Evolutionary conservation across 2,888 invertebrate species (phyloP).

Genomic region (Anorthoa munda): DNA sequence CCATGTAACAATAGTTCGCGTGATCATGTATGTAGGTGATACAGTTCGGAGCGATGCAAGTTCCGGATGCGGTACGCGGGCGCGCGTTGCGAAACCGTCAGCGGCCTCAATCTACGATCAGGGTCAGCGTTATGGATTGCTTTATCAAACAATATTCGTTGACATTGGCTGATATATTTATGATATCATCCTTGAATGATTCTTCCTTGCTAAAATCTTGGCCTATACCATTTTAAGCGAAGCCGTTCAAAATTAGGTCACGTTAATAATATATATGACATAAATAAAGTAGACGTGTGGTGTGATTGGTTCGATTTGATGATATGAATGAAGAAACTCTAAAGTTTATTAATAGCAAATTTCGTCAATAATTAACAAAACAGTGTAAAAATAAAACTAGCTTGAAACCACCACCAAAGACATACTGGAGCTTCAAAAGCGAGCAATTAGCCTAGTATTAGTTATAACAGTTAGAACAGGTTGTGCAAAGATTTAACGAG

Average conservation of each 20-base stretch:
- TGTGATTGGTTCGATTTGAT: neutral
- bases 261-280: neutral
- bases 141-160: slow-evolving; percentile 58
- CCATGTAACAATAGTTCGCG: slow-evolving; percentile 58
- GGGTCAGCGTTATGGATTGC: slow-evolving; percentile 67
- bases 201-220: slow-evolving; percentile 14
- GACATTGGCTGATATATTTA: slow-evolving; percentile 58
- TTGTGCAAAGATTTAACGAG: slow-evolving; percentile 76
- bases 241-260: slow-evolving; percentile 1
- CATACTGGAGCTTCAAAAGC: slow-evolving; percentile 60
- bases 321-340: neutral
- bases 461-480: slow-evolving; percentile 72
- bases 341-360: neutral
- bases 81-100: slow-evolving; percentile 64
- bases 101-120: slow-evolving; percentile 68
- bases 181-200: slow-evolving; percentile 16
- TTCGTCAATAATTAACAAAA: slow-evolving; percentile 7
- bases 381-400: slow-evolving; percentile 12
- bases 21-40: slow-evolving; percentile 64
- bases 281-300: neutral
- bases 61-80: slow-evolving; percentile 64
- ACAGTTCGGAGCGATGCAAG: slow-evolving; percentile 64
- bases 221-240: neutral
- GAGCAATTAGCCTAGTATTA: slow-evolving; percentile 68
- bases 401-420: slow-evolving; percentile 27